phyloP scores from a whole-genome alignment of 2,113 vertebrate genomes.

The Hippolais icterina region DNA sequence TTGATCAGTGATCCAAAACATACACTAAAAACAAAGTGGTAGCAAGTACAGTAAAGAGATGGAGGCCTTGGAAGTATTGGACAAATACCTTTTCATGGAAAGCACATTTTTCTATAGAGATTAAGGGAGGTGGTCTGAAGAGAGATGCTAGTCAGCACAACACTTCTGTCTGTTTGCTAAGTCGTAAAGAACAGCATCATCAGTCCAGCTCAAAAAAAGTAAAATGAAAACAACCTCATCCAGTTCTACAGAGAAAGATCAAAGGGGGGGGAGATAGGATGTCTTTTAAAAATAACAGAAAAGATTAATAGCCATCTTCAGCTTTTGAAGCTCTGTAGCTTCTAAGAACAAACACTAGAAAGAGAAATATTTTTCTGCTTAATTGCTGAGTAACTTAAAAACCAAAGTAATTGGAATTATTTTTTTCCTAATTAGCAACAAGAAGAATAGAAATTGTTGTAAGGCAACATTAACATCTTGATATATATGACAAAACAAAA shows the following conservation, averaged over 20 bases:
- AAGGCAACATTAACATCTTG: not conserved
- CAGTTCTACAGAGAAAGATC: not conserved
- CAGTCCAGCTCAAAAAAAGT: not conserved
- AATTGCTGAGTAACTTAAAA: not conserved
- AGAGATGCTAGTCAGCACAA: not conserved
- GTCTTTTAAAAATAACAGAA: not conserved
- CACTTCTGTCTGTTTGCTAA: not conserved
- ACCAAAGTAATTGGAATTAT: not conserved
- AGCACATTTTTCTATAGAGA: not conserved
- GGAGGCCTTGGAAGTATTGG: not conserved
- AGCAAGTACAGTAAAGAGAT: not conserved
- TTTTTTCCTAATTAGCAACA: conserved; percentile 14
- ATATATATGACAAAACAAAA: not conserved
- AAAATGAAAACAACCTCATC: not conserved
- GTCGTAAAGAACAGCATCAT: not conserved
- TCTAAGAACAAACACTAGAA: not conserved
- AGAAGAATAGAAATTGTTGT: not conserved
- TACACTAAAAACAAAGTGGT: not conserved
- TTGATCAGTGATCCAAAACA: not conserved
- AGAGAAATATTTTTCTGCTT: not conserved
- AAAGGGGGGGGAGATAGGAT: rapidly evolving
- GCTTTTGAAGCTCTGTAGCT: not conserved
- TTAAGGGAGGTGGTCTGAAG: not conserved
- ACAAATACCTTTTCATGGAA: not conserved
- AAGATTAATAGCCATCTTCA: not conserved